Evolutionary conservation across 2,797 vertebrate species (phyloP).

Genomic region (Pterois miles): DNA sequence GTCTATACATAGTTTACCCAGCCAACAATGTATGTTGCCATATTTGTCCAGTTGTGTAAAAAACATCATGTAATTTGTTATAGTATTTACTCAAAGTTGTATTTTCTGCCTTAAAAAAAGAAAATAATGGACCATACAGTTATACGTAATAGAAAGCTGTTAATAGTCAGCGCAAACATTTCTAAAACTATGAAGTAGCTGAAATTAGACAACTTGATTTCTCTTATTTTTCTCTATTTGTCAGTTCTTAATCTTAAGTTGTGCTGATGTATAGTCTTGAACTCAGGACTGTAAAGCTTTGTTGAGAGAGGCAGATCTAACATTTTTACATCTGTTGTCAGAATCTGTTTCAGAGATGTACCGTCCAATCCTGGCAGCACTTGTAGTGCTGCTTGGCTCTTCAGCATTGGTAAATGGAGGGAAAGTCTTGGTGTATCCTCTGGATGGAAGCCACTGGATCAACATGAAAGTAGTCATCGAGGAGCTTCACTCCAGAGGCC

Average conservation of each 20-base stretch:
- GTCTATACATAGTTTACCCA: background rate
- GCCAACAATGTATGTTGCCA: background rate
- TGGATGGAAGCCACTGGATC: constrained; percentile 76
- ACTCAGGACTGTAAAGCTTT: too few species aligned
- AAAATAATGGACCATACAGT: background rate
- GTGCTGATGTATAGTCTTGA: too few species aligned
- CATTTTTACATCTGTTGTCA: background rate
- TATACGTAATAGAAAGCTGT: background rate
- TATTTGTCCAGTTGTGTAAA: too few species aligned
- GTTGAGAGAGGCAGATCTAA: background rate
- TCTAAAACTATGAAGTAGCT: too few species aligned
- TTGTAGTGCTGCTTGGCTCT: constrained; percentile 40
- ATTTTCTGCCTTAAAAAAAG: background rate
- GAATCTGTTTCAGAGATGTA: constrained; percentile 48
- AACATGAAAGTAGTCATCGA: constrained; percentile 72
- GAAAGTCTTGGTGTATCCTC: constrained; percentile 63
- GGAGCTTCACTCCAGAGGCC: constrained; percentile 68
- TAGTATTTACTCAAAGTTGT: background rate
- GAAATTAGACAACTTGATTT: too few species aligned
- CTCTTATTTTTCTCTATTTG: too few species aligned
- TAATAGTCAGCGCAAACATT: too few species aligned
- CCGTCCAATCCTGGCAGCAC: background rate
- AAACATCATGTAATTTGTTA: background rate
- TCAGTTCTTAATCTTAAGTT: too few species aligned
- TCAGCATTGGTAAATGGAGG: constrained; percentile 30